A percentile compares a stretch with the other conserved stretches of the same genome.
phyloP scores from a whole-genome alignment of 2,113 vertebrate genomes.

The Takifugu flavidus region DNA sequence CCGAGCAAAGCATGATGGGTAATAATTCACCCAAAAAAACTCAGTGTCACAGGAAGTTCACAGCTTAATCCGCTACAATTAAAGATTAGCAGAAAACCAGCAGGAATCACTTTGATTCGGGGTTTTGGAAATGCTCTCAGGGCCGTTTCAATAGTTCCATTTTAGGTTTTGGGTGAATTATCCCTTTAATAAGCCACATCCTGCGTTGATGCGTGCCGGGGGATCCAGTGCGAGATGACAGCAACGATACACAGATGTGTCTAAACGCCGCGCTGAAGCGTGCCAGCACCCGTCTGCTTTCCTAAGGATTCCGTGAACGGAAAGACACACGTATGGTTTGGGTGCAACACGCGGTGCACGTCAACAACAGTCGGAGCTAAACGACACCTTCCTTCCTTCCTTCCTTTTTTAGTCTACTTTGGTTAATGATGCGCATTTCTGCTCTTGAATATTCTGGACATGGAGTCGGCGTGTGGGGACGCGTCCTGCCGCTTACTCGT shows the following conservation, averaged over 20 bases:
- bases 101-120: too few species aligned
- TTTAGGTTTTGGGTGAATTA: too few species aligned
- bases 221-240: background rate
- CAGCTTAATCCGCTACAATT: too few species aligned
- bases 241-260: conserved; percentile 24
- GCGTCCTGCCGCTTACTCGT: conserved; percentile 5
- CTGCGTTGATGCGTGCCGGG: too few species aligned
- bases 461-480: background rate
- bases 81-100: too few species aligned
- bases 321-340: conserved; percentile 67
- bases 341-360: conserved; percentile 18
- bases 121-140: too few species aligned
- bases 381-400: conserved; percentile 12
- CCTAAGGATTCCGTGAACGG: conserved; percentile 47
- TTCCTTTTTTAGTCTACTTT: conserved; percentile 11
- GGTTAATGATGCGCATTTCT: conserved; percentile 3
- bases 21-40: background rate
- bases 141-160: too few species aligned
- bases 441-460: conserved; percentile 1
- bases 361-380: conserved; percentile 25
- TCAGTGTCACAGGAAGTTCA: too few species aligned
- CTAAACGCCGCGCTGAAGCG: conserved; percentile 10
- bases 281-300: background rate
- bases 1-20: background rate
- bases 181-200: too few species aligned